These are phyloP conservation scores for Myoxocephalus aenaeus DNA, from an alignment of 2,797 vertebrate species.

Conservation along the genomic window DNA sequence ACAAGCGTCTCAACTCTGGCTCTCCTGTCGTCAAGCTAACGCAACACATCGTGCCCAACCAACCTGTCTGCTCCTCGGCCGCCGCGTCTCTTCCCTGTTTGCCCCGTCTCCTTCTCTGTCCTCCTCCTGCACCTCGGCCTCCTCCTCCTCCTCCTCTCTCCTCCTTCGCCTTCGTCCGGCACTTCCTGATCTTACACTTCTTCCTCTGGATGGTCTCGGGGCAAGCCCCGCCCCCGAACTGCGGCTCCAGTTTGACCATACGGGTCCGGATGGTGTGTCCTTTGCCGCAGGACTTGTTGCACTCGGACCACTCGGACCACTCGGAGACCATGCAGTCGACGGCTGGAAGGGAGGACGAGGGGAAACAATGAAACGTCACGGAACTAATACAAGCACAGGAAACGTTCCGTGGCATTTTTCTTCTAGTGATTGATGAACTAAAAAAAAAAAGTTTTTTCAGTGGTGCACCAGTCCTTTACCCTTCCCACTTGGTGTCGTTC, in stretches of 20 bases:
- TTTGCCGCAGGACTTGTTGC: constrained; percentile 97
- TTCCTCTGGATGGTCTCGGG: constrained; percentile 95
- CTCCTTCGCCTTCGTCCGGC: constrained; percentile 86
- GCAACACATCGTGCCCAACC: neutral
- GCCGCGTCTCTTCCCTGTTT: constrained; percentile 83
- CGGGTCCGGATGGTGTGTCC: constrained; percentile 96
- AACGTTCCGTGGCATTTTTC: neutral
- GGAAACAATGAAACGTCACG: neutral
- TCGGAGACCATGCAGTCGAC: constrained; percentile 94
- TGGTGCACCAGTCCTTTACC: neutral
- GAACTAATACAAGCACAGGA: neutral
- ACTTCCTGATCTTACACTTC: constrained; percentile 94
- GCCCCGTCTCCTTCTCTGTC: constrained; percentile 85
- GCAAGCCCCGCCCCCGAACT: constrained; percentile 91
- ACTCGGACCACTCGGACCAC: constrained; percentile 97
- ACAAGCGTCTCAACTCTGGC: neutral
- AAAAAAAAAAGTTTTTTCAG: neutral
- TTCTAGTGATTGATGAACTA: neutral
- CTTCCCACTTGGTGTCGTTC: neutral
- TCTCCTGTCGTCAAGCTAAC: neutral
- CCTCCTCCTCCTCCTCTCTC: constrained; percentile 80
- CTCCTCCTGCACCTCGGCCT: constrained; percentile 77
- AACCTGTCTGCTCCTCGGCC: constrained; percentile 88
- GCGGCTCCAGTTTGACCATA: constrained; percentile 93
- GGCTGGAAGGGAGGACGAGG: constrained; percentile 74